A percentile compares a stretch with the other conserved stretches of the same genome.
These are phyloP conservation scores for Glomeris marginata DNA, from an alignment of 2,888 invertebrate species.

Conservation along the genomic window DNA sequence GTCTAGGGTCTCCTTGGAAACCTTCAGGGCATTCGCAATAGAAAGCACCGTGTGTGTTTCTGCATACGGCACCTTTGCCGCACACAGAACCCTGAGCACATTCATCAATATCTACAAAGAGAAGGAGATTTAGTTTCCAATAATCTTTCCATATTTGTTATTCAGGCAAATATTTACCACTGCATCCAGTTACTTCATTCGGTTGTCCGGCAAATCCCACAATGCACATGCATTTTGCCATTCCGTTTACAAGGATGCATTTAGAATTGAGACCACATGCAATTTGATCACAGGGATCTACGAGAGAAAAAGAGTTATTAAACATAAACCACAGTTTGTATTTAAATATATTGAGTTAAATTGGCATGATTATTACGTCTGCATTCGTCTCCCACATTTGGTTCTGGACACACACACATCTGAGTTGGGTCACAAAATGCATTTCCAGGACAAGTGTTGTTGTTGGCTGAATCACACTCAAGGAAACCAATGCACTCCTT, in stretches of 20 bases:
- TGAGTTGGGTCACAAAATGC: constrained; percentile 62
- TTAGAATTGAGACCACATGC: constrained; percentile 75
- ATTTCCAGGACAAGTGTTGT: constrained; percentile 64
- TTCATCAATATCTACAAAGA: constrained; percentile 64
- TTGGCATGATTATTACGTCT: constrained; percentile 44
- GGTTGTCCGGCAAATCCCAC: constrained; percentile 55
- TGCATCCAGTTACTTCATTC: constrained; percentile 38
- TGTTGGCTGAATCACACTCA: constrained; percentile 53
- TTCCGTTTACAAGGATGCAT: constrained; percentile 67
- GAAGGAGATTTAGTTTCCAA: neutral
- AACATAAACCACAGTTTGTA: neutral
- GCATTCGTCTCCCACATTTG: constrained; percentile 80
- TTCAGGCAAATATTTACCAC: constrained; percentile 25
- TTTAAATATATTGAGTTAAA: constrained; percentile 4
- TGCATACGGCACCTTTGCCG: constrained; percentile 67
- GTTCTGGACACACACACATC: constrained; percentile 75
- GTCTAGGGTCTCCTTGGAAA: constrained; percentile 28
- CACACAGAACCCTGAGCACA: constrained; percentile 56
- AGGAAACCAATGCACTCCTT: constrained; percentile 68
- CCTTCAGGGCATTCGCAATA: constrained; percentile 71
- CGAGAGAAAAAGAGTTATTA: constrained; percentile 22
- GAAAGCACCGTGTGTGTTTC: constrained; percentile 71
- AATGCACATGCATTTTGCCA: constrained; percentile 68
- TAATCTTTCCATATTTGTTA: neutral
- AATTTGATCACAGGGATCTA: constrained; percentile 78